Base-by-base conservation (phyloP, 2,113 vertebrate species). In the Eira barbara region DNA sequence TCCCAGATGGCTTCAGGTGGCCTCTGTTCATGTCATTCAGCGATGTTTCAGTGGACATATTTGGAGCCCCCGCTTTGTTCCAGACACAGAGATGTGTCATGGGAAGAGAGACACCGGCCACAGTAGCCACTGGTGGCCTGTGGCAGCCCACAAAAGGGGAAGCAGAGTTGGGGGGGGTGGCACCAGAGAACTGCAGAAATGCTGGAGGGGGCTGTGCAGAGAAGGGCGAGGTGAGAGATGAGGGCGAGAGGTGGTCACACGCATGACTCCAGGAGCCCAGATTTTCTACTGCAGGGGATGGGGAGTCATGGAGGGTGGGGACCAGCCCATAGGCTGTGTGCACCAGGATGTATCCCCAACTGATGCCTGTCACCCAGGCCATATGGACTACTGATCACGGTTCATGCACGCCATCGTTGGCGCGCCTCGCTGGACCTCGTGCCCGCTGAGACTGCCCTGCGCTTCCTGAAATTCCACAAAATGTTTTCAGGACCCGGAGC, bases 301-400 rank as follows among this genome's bases (percentile, higher is more conserved):
- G 45, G 85, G 74, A 82, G 88, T 57, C 71, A 4, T 0, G 0
- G 29, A 87, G 63, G 39, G 59, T 78, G 31, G 29, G n/a, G 23
- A 25, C 12, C 74, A 47, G 84, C 25, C 21, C 0, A 7, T 0
- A 31, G 89, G 63, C 59, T 12, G 25, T 6, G 34, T 6, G 4
- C 1, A 42, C 7, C 15, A 17, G 63, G 57, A 29, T 23, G 0
- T 10, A 0, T 10, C n/a, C 0, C 12, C 31, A 49, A 59, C 31
- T 0, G 20, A 10, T 17, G 49, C n/a, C 15, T 0, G 0, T 17
- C 2, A 0, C 65, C 55, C 17, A 18, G 80, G 92, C 0, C 1
- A 13, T 18, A 11, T 73, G 25, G 14, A 7, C 27, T 4, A 3
- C 20, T 4, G 45, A 42, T 10, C n/a, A 0, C 1, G 4, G 67